Evolutionary conservation across 35 echinoderm and acorn worm species (phyloP), one percentile per base, ranked within the genome.

Genomic region (Acanthaster planci): DNA sequence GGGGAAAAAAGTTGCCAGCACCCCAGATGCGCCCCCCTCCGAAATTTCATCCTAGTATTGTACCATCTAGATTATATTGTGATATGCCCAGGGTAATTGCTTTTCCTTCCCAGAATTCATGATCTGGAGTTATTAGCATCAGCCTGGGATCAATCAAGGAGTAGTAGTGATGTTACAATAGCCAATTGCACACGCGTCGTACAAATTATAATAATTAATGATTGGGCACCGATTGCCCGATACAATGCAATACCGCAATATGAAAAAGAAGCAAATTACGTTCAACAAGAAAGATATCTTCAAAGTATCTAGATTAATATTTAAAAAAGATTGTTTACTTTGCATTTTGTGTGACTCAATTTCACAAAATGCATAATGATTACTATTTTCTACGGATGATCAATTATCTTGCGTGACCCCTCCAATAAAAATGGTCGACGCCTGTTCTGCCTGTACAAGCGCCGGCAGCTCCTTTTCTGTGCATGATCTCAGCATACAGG

Each of bases 131-230:
- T 47, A 47, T 47, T 47, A 47, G 42, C 42, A 47, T 47, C 42
- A 47, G 4, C 12, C 42, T 47, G 42, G 42, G 56, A 59, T 59
- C 56, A 59, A 59, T 59, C 56, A 59, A 18, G 19, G 56, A 14
- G 19, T 26, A 26, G 34, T 26, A 27, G 59, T 26, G 34, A 72
- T 26, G 14, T 68, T 72, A 34, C 19, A 6, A 72, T 72, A 72
- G 64, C 64, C 64, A 72, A 72, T 72, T 27, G 64, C 64, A 72
- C 23, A 34, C 34, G 64, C 30, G 14, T 15, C 64, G 30, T 72
- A 29, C 64, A 31, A 72, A 72, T 72, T 72, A 72, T 72, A 34
- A 72, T 72, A 72, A 72, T 72, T 26, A 26, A 72, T 72, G 34
- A 72, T 72, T 47, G 42, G 42, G 12, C 4, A 47, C 64, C 64